A percentile compares a stretch with the other conserved stretches of the same genome.
Evolutionary conservation across 2,888 invertebrate genomes (phyloP).

Genomic region (Ophion ventricosus): DNA sequence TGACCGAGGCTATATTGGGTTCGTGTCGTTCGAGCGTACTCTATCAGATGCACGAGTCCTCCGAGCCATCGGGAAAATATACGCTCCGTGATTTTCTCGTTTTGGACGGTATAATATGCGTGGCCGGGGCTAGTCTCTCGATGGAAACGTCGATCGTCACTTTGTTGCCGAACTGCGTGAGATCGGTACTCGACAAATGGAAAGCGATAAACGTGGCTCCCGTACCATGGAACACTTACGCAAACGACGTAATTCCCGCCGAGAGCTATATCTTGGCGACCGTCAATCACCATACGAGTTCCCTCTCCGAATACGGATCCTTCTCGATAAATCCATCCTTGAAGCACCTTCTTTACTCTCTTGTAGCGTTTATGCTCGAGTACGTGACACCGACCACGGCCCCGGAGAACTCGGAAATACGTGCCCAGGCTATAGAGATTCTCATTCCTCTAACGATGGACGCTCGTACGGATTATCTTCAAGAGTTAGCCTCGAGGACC

Average conservation of each 20-base stretch:
- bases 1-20: conserved; percentile 87
- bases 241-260: conserved; percentile 91
- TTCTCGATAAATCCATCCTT: conserved; percentile 87
- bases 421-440: conserved; percentile 87
- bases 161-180: conserved; percentile 85
- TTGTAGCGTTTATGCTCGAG: conserved; percentile 87
- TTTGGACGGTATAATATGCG: conserved; percentile 78
- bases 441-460: conserved; percentile 91
- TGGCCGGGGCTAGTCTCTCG: conserved; percentile 83
- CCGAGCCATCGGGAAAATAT: conserved; percentile 81
- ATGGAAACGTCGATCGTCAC: conserved; percentile 84
- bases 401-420: conserved; percentile 87
- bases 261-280: conserved; percentile 93
- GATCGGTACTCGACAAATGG: conserved; percentile 87
- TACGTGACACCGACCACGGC: conserved; percentile 84
- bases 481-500: conserved; percentile 87
- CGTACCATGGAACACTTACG: conserved; percentile 88
- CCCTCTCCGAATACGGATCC: conserved; percentile 85
- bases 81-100: conserved; percentile 84
- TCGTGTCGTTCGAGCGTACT: conserved; percentile 83
- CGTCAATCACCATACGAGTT: conserved; percentile 87
- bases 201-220: conserved; percentile 85
- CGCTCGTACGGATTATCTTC: conserved; percentile 89
- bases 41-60: conserved; percentile 83
- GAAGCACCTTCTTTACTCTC: conserved; percentile 87